Conservation (phyloP, 2,888 invertebrate species). For the Taphrorychus bicolor region DNA sequence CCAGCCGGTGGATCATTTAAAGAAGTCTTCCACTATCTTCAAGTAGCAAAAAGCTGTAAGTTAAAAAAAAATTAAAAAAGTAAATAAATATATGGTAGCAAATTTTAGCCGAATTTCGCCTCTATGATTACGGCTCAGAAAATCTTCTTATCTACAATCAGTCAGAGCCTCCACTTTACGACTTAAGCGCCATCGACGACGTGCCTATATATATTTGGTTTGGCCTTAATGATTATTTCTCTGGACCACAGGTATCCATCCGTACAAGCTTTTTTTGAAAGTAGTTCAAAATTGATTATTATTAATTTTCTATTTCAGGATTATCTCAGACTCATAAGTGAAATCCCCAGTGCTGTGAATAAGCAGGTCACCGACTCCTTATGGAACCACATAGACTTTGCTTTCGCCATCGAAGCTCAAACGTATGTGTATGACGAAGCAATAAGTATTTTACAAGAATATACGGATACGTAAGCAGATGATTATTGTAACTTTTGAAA, state of each 20-base stretch:
- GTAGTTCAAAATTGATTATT: not conserved
- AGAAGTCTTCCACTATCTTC: slow-evolving; percentile 2
- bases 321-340: not conserved
- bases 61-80: too few species aligned
- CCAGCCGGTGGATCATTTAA: slow-evolving; percentile 14
- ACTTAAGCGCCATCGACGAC: slow-evolving; percentile 1
- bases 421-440: slow-evolving; percentile 9
- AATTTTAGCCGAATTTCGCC: slow-evolving; percentile 2
- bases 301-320: slow-evolving; percentile 6
- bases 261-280: not conserved
- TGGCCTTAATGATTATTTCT: slow-evolving; percentile 13
- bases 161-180: not conserved
- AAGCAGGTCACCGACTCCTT: not conserved
- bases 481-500: too few species aligned
- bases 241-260: slow-evolving; percentile 1
- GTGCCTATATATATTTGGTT: slow-evolving; percentile 10
- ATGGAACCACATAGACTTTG: slow-evolving; percentile 18
- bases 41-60: slow-evolving; percentile 5
- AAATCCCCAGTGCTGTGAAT: not conserved
- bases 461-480: not conserved
- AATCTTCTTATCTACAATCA: not conserved
- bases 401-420: not conserved
- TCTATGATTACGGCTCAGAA: not conserved
- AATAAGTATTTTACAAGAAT: not conserved
- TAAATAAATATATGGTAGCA: too few species aligned